Evolutionary conservation across 1,140 invertebrate species (phyloP).

Genomic region (Drosophila azteca): DNA sequence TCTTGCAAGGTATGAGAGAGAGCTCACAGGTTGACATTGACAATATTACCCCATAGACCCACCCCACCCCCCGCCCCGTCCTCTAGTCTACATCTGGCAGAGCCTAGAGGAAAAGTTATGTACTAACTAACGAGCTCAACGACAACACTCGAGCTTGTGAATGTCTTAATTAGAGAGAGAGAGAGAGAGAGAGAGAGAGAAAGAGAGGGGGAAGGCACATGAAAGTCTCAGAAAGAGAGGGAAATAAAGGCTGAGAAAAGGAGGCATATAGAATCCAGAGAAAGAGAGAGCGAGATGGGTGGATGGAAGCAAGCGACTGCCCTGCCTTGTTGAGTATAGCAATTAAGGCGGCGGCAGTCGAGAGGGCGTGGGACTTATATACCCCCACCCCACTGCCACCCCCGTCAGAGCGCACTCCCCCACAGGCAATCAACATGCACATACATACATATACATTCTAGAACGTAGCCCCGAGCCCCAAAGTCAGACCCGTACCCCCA

Average conservation of each 20-base stretch:
- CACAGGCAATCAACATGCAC: constrained; percentile 22
- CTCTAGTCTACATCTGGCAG: neutral
- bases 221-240: no score
- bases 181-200: constrained; percentile 11
- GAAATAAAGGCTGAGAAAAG: no score
- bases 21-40: constrained; percentile 63
- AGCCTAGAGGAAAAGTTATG: constrained; percentile 76
- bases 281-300: constrained; percentile 3
- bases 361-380: constrained; percentile 30
- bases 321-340: constrained; percentile 59
- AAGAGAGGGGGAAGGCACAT: neutral
- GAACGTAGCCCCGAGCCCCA: constrained; percentile 35
- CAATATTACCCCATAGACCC: constrained; percentile 21
- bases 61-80: neutral
- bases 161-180: constrained; percentile 75
- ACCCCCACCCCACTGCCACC: neutral
- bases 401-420: constrained; percentile 8
- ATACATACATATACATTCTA: neutral
- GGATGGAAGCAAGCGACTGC: no score
- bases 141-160: constrained; percentile 77
- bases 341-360: constrained; percentile 68
- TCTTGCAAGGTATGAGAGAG: constrained; percentile 33
- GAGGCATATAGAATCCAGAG: neutral
- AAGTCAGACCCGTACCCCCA: constrained; percentile 1
- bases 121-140: constrained; percentile 82